These are phyloP conservation scores for Psittacula cyanocephala DNA, from an alignment of 2,113 vertebrate genomes.

Conservation along the genomic window DNA sequence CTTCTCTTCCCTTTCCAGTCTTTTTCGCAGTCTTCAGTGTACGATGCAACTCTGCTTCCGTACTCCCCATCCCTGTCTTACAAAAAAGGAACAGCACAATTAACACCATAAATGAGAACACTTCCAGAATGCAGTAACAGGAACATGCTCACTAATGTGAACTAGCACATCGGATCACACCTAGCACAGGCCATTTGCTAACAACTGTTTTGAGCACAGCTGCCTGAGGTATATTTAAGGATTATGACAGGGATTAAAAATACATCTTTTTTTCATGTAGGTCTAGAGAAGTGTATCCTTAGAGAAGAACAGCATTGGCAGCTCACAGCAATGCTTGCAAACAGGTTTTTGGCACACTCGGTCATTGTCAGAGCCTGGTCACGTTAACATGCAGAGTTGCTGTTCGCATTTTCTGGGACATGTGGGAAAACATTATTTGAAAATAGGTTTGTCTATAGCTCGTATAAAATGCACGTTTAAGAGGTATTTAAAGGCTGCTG, in stretches of 20 bases:
- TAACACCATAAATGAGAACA: neutral
- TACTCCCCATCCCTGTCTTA: neutral
- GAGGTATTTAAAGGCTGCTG: neutral
- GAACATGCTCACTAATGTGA: neutral
- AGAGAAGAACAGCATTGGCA: neutral
- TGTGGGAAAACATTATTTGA: neutral
- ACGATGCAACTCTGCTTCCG: neutral
- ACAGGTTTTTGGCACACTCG: neutral
- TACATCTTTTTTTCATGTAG: neutral
- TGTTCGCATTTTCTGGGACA: neutral
- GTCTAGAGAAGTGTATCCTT: neutral
- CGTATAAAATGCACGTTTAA: neutral
- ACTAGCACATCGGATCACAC: neutral
- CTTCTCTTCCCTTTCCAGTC: neutral
- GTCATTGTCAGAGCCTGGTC: neutral
- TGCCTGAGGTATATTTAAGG: neutral
- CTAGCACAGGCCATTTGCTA: neutral
- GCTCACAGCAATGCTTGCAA: neutral
- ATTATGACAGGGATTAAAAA: neutral
- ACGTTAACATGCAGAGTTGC: neutral
- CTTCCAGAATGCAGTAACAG: neutral
- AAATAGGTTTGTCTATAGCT: slow-evolving; percentile 7
- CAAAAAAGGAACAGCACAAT: neutral
- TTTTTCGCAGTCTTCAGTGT: neutral
- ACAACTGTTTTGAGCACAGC: neutral